These are phyloP conservation scores for Zygothrica quintamaculata DNA, from an alignment of 2,888 invertebrate species.

Conservation along the genomic window DNA sequence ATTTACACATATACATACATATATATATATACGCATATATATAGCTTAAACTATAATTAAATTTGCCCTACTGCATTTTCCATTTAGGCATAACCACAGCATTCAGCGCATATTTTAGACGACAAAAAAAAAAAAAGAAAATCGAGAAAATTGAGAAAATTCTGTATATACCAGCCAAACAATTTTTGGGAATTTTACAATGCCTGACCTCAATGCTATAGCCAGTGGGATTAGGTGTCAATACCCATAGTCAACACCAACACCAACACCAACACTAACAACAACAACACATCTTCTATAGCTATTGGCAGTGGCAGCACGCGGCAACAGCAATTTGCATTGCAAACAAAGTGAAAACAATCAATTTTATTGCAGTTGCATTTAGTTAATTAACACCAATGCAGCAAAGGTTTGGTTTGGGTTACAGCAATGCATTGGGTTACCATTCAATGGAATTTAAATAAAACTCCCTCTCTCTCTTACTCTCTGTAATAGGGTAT, in stretches of 20 bases:
- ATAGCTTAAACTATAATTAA: conserved; percentile 77
- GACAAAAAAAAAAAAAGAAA: no score
- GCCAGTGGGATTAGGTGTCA: conserved; percentile 50
- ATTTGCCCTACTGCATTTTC: conserved; percentile 70
- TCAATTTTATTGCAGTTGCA: conserved; percentile 81
- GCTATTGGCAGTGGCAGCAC: conserved; percentile 27
- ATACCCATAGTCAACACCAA: background rate
- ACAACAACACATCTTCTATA: background rate
- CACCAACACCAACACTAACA: background rate
- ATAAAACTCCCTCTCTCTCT: no score
- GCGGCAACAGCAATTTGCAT: conserved; percentile 72
- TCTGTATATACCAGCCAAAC: no score
- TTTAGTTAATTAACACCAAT: conserved; percentile 81
- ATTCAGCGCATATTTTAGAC: conserved; percentile 73
- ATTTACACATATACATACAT: no score
- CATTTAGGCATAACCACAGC: conserved; percentile 53
- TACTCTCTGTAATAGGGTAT: no score
- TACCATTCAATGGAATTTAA: background rate
- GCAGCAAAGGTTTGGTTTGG: conserved; percentile 44
- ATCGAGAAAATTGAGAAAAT: no score
- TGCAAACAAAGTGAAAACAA: conserved; percentile 82
- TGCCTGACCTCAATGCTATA: conserved; percentile 59
- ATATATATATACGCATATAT: no score
- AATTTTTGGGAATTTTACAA: conserved; percentile 72
- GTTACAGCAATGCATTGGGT: conserved; percentile 9